Percentiles rank a stretch among this genome's conserved stretches.
phyloP scores from a whole-genome alignment of 2,797 vertebrate species.

The Typhlichthys eigenmanni region DNA sequence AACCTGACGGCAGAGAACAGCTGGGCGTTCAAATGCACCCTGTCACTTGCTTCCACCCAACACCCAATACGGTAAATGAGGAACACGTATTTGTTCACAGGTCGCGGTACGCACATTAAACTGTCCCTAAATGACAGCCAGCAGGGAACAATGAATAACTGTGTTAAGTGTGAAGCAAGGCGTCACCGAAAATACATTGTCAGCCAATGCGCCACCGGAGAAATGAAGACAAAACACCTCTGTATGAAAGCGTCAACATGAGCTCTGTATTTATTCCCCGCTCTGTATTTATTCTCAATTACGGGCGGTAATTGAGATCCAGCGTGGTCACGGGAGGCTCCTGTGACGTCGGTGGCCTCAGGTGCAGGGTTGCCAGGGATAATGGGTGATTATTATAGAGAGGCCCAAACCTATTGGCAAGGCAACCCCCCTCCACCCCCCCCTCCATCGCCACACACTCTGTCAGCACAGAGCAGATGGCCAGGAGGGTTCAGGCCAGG shows the following conservation, averaged over 20 bases:
- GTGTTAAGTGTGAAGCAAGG: no score
- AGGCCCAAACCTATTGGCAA: conserved; percentile 29
- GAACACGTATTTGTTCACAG: conserved; percentile 19
- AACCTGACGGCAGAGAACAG: conserved; percentile 38
- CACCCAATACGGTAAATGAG: conserved; percentile 45
- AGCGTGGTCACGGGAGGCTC: background rate
- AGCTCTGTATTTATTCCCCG: no score
- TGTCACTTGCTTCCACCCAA: background rate
- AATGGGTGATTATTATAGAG: conserved; percentile 65
- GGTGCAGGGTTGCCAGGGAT: conserved; percentile 51
- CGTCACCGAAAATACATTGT: no score
- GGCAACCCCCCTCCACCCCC: conserved; percentile 7
- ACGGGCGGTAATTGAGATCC: conserved; percentile 1
- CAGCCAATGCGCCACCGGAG: no score
- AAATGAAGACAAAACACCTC: no score
- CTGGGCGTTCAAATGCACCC: conserved; percentile 17
- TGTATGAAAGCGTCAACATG: no score
- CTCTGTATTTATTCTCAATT: no score
- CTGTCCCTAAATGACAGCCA: background rate
- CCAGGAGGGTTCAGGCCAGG: background rate
- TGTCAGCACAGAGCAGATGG: background rate
- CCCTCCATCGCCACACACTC: no score
- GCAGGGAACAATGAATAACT: no score
- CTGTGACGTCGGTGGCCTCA: conserved; percentile 41
- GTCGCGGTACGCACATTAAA: background rate